These are phyloP conservation scores for Cynopterus sphinx DNA, from an alignment of 2,797 vertebrate genomes.

Conservation along the genomic window DNA sequence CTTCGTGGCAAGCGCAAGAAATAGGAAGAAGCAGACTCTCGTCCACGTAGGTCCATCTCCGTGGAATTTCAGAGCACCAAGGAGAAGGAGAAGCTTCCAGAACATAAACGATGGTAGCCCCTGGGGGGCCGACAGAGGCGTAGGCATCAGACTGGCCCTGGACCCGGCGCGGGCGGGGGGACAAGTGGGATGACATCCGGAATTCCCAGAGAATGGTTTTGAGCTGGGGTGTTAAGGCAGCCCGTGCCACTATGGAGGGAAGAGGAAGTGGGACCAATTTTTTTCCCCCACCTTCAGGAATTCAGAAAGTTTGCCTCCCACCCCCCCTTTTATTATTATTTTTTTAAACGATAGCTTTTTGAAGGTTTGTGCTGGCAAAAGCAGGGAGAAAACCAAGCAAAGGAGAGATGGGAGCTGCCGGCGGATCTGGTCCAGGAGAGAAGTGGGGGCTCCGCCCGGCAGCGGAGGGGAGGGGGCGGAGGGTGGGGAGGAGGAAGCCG, in stretches of 20 bases:
- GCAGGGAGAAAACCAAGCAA: neutral
- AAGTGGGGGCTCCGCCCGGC: no score
- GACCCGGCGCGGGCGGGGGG: neutral
- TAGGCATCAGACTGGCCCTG: neutral
- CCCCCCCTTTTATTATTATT: no score
- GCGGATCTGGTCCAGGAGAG: neutral
- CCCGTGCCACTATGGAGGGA: neutral
- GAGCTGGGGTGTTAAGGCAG: neutral
- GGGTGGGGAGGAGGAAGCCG: neutral
- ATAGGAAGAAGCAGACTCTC: neutral
- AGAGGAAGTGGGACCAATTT: neutral
- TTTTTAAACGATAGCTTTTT: neutral
- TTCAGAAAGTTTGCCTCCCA: neutral
- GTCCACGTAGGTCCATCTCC: neutral
- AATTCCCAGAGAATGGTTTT: neutral
- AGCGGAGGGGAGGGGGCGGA: neutral
- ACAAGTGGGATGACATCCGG: neutral
- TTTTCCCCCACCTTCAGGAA: neutral
- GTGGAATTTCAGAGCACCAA: neutral
- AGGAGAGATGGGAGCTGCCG: neutral
- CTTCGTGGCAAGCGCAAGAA: neutral
- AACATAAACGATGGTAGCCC: rapidly evolving
- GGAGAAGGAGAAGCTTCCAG: neutral
- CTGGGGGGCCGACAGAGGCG: neutral
- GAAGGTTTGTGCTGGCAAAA: neutral